A percentile compares a stretch with the other conserved stretches of the same genome.
These are phyloP conservation scores for Nematopogon swammerdamellus DNA, from an alignment of 2,888 invertebrate genomes.

Conservation along the genomic window DNA sequence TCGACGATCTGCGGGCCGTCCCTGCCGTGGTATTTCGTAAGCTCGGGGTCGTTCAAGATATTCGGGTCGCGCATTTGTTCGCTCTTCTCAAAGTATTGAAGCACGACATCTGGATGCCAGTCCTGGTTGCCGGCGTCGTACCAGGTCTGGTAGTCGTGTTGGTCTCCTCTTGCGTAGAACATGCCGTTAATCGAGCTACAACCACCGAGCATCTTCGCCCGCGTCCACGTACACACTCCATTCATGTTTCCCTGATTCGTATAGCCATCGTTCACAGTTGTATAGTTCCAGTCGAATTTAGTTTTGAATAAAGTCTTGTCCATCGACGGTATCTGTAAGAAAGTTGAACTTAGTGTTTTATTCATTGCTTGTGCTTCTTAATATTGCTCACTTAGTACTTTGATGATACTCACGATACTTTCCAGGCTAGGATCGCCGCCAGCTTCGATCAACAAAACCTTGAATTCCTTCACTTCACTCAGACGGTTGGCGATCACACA, in stretches of 20 bases:
- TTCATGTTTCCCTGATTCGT: neutral
- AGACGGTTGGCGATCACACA: too few species aligned
- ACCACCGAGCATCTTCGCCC: slow-evolving; percentile 66
- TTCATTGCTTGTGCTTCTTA: too few species aligned
- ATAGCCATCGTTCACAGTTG: neutral
- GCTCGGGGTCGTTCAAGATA: neutral
- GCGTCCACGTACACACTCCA: slow-evolving; percentile 28
- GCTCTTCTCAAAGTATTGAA: neutral
- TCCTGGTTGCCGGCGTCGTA: slow-evolving; percentile 39
- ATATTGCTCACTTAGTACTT: too few species aligned
- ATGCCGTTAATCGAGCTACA: slow-evolving; percentile 63
- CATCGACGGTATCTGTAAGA: too few species aligned
- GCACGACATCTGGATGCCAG: slow-evolving; percentile 58
- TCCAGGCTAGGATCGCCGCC: too few species aligned
- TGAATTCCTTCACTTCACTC: too few species aligned
- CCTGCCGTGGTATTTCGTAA: neutral
- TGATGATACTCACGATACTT: too few species aligned
- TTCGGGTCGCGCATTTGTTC: neutral
- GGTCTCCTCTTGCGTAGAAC: slow-evolving; percentile 63
- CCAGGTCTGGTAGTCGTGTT: slow-evolving; percentile 57
- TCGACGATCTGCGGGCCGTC: neutral
- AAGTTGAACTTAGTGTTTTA: too few species aligned
- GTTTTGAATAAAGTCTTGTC: too few species aligned
- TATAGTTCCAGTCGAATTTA: neutral
- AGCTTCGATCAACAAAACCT: too few species aligned